Percentiles rank a stretch among this genome's conserved stretches.
These are phyloP conservation scores for Stenodera caucasica DNA, from an alignment of 2,888 invertebrate genomes.

Conservation along the genomic window DNA sequence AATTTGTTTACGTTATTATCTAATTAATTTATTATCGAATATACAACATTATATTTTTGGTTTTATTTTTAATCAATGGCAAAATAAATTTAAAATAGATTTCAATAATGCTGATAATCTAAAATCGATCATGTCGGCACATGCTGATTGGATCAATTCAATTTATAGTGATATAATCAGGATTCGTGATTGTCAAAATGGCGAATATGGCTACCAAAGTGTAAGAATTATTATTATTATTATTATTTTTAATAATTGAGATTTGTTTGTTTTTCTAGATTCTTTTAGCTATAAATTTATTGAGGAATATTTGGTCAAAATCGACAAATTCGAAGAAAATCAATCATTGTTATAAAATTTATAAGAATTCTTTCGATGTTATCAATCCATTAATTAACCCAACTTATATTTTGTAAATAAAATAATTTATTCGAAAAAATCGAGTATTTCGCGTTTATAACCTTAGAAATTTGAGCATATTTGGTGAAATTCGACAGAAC, in stretches of 20 bases:
- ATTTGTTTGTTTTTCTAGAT: conserved; percentile 40
- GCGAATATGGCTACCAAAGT: conserved; percentile 40
- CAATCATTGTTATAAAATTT: conserved; percentile 39
- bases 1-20: conserved; percentile 45
- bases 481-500: too few species aligned
- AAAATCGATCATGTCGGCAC: conserved; percentile 45
- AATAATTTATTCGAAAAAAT: neutral
- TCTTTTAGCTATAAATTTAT: conserved; percentile 42
- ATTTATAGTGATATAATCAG: conserved; percentile 37
- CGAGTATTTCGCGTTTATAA: too few species aligned
- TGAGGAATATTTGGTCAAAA: conserved; percentile 48
- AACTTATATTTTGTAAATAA: conserved; percentile 33
- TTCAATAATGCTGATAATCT: conserved; percentile 49
- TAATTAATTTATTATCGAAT: conserved; percentile 47
- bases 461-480: too few species aligned
- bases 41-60: conserved; percentile 52
- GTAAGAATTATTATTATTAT: conserved; percentile 36
- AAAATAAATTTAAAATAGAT: conserved; percentile 45
- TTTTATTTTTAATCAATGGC: conserved; percentile 43
- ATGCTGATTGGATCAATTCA: conserved; percentile 46
- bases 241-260: neutral
- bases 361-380: conserved; percentile 37
- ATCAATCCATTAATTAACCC: conserved; percentile 44
- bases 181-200: conserved; percentile 37
- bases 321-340: conserved; percentile 38